These are phyloP conservation scores for Drosophila nigricruria DNA, from an alignment of 2,888 invertebrate species.

Conservation along the genomic window DNA sequence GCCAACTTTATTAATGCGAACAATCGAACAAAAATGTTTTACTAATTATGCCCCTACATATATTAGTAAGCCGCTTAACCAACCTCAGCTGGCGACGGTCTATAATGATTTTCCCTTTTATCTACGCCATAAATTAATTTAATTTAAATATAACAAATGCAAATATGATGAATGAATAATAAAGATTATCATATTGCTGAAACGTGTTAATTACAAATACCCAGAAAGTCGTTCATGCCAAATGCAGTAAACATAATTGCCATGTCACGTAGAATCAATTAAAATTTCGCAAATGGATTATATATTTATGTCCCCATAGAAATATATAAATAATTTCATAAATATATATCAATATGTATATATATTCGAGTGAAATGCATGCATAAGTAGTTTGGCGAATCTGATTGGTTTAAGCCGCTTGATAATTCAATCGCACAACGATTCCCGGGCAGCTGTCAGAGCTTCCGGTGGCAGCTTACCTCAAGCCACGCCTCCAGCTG, in stretches of 20 bases:
- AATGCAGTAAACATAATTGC: slow-evolving; percentile 41
- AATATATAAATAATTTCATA: background rate
- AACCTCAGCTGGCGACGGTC: background rate
- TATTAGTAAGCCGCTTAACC: slow-evolving; percentile 13
- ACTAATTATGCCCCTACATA: background rate
- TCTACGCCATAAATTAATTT: slow-evolving; percentile 33
- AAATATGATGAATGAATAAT: slow-evolving; percentile 46
- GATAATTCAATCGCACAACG: slow-evolving; percentile 63
- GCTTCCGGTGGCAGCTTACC: slow-evolving; percentile 43
- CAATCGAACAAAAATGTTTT: background rate
- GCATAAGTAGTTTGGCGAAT: slow-evolving; percentile 42
- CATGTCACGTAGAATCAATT: slow-evolving; percentile 52
- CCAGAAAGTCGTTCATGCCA: slow-evolving; percentile 38
- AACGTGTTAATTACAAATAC: slow-evolving; percentile 38
- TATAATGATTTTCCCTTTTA: background rate
- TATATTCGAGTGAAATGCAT: slow-evolving; percentile 12
- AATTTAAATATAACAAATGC: slow-evolving; percentile 38
- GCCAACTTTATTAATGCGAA: background rate
- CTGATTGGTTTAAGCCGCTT: slow-evolving; percentile 58
- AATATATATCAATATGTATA: background rate
- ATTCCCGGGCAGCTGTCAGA: slow-evolving; percentile 57
- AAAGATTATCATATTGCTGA: slow-evolving; percentile 38
- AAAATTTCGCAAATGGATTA: slow-evolving; percentile 48
- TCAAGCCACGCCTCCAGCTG: slow-evolving; percentile 12
- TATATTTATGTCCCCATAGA: slow-evolving; percentile 1